These are phyloP conservation scores for Spodoptera picta DNA, from an alignment of 2,888 invertebrate species.

Conservation along the genomic window DNA sequence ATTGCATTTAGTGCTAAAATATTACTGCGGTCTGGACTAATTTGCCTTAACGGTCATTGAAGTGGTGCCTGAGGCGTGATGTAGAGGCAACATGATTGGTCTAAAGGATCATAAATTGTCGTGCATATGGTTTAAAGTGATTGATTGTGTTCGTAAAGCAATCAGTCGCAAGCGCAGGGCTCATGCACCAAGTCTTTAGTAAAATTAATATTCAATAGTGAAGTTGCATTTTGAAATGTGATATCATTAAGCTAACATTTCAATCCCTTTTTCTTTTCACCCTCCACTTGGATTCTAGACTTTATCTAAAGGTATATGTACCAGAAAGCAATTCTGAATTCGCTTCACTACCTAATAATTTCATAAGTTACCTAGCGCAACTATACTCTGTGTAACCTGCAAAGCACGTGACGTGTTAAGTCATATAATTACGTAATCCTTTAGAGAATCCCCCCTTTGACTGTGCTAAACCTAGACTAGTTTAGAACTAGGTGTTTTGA, in stretches of 20 bases:
- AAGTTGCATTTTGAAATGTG: too few species aligned
- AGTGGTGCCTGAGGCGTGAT: conserved; percentile 22
- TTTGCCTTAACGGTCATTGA: conserved; percentile 13
- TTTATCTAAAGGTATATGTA: too few species aligned
- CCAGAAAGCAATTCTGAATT: background rate
- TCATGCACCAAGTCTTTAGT: background rate
- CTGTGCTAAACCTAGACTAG: conserved; percentile 3
- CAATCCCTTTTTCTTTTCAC: too few species aligned
- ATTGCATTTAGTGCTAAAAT: conserved; percentile 36
- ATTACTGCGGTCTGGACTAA: conserved; percentile 9
- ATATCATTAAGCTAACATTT: too few species aligned
- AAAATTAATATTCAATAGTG: too few species aligned
- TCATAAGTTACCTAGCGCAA: conserved; percentile 10
- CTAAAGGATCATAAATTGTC: conserved; percentile 16
- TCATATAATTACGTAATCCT: conserved; percentile 36
- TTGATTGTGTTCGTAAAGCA: conserved; percentile 14
- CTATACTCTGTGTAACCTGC: conserved; percentile 10
- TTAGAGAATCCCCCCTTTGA: conserved; percentile 19
- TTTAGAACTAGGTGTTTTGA: conserved; percentile 8
- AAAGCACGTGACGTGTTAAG: conserved; percentile 23
- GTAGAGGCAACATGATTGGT: conserved; percentile 27
- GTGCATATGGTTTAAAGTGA: conserved; percentile 18
- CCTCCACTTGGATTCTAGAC: too few species aligned
- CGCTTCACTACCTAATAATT: conserved; percentile 6
- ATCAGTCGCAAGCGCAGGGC: conserved; percentile 1